Conservation (phyloP, 2,888 invertebrate species). For the Clostera curtula region DNA sequence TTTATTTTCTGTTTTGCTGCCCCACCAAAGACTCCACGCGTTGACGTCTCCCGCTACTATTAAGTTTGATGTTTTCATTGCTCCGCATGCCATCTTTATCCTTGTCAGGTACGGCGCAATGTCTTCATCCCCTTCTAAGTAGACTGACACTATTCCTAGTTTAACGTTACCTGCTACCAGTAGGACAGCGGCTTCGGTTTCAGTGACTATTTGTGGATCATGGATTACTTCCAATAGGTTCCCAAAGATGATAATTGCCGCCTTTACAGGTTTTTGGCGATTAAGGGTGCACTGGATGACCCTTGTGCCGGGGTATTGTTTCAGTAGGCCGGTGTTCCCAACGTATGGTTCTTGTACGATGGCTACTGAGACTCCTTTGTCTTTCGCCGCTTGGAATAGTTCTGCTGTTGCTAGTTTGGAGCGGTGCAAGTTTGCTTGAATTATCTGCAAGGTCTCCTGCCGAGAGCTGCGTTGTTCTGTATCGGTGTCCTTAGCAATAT, state of each 20-base stretch:
- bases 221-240: conserved; percentile 9
- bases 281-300: conserved; percentile 18
- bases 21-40: conserved; percentile 11
- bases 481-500: conserved; percentile 16
- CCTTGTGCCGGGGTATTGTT: conserved; percentile 9
- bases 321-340: conserved; percentile 11
- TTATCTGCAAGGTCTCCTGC: conserved; percentile 2
- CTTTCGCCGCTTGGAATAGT: conserved; percentile 11
- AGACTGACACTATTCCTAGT: conserved; percentile 15
- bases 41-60: conserved; percentile 5
- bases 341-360: conserved; percentile 27
- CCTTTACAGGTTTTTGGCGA: conserved; percentile 17
- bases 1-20: conserved; percentile 8
- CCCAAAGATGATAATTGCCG: conserved; percentile 18
- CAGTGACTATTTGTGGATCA: conserved; percentile 17
- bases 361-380: conserved; percentile 5
- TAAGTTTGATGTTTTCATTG: not conserved
- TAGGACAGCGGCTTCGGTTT: conserved; percentile 14
- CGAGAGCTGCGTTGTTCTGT: not conserved
- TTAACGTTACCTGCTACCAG: conserved; percentile 5
- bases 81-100: not conserved
- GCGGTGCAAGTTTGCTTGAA: conserved; percentile 20
- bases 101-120: conserved; percentile 3
- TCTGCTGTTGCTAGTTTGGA: conserved; percentile 17
- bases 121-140: conserved; percentile 14